phyloP scores from a whole-genome alignment of 2,113 vertebrate species.

The Petroica traversi region DNA sequence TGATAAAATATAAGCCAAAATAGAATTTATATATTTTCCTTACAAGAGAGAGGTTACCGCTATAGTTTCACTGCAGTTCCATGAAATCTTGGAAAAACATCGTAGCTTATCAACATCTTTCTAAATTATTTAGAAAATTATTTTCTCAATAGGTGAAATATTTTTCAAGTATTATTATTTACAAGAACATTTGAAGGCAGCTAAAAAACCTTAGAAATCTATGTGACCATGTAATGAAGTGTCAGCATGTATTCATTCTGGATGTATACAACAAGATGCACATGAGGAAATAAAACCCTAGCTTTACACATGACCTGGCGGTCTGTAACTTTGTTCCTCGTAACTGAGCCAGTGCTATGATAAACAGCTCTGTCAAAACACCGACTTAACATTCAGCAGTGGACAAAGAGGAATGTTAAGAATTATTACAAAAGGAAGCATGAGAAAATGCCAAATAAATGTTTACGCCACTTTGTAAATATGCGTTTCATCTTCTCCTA shows the following conservation, averaged over 20 bases:
- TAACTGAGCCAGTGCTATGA: accelerated
- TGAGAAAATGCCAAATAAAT: background rate
- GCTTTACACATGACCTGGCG: background rate
- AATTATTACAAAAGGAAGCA: background rate
- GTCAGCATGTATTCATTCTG: background rate
- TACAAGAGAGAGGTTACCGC: background rate
- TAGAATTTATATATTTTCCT: background rate
- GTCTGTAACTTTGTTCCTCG: background rate
- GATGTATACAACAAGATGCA: background rate
- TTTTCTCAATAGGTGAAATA: background rate
- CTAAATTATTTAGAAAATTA: background rate
- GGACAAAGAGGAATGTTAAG: background rate
- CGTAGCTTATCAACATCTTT: background rate
- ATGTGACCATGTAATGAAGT: background rate
- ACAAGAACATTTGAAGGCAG: background rate
- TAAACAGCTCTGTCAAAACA: background rate
- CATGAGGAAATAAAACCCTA: background rate
- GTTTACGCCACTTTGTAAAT: background rate
- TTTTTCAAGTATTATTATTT: background rate
- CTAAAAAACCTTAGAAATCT: background rate
- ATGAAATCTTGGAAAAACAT: background rate
- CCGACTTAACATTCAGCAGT: background rate
- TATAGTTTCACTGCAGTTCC: background rate
- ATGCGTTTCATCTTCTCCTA: background rate
- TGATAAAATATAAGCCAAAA: background rate